Evolutionary conservation across 1,140 invertebrate genomes (phyloP), one percentile per base, ranked within the genome.

Genomic region (Bombus sibiricus): DNA sequence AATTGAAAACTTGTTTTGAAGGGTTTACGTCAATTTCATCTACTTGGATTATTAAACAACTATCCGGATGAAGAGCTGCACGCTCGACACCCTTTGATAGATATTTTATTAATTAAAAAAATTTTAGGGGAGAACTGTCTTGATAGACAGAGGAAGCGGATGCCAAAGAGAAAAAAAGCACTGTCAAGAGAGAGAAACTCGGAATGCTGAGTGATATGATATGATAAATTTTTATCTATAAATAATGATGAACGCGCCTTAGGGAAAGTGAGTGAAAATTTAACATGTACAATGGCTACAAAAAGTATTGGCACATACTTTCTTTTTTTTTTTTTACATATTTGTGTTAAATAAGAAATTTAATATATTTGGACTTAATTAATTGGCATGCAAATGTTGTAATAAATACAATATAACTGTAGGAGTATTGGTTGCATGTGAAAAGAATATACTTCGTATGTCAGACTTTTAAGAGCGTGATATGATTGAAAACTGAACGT

Each of bases 51-150:
- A 93, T 93, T 92, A 90, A 86, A 90, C 83, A 89, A 91, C 80
- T 87, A 80, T 32, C 87, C 83, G 88, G 69, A 71, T 15, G 22
- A 74, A 53, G 18, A 53, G 18, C 66, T 84, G 83, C 83, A 15
- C 2, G 62, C 79, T 81, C 86, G 82, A 81, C 73, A 90, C 76
- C 81, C 90, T 91, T 93, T 86, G 91, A 91, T 91, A 87, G 87
- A 87, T 87, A 91, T 89, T 93, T 93, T 93, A 92, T 93, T 93
- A 93, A 92, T 89, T 89, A 88, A 87, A 88, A 89, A 93, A 93
- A 89, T 93, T 93, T 13, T 43, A 69, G 81, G 66, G 83, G 62
- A 81, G 68, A 75, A 91, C 81, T 53, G 76, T 66, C 85, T 72
- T 85, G 47, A 53, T 81, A 73, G 79, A 77, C 41, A 66, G 10